Evolutionary conservation across 2,797 vertebrate species (phyloP), one percentile per base, ranked within the genome.

Genomic region (Eidolon dupreanum): DNA sequence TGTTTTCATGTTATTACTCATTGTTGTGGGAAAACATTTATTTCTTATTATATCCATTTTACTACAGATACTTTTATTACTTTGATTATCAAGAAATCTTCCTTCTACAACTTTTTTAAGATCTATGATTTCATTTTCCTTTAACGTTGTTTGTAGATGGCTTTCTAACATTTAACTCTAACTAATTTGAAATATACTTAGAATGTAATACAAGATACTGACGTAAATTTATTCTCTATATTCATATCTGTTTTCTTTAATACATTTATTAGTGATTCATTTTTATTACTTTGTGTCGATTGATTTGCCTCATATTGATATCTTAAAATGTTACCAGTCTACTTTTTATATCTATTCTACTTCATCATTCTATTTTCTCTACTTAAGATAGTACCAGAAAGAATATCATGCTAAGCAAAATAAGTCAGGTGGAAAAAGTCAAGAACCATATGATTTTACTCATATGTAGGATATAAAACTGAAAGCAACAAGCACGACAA

Each of bases 11-110:
- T 94, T 82, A 79, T 61, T 89, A 77, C n/a, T 89, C 41, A 71
- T 92, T 51, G 19, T 51, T 94, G 65, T 94, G 41, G 28, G 41
- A 65, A 87, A 84, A 70, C 16, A 83, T n/a, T 71, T 38, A 49
- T 71, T 93, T 83, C 33, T 93, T 88, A 93, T 65, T 83, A 53
- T 41, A 61, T 55, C 33, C 26, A 15, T 51, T 86, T 88, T 65
- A 51, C n/a, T 20, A 75, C 28, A 81, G 59, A 68, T 85, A 74
- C 33, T 92, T 79, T 81, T 91, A 78, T 83, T 78, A 78, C 19
- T 66, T 86, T 73, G 55, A 63, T 90, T 82, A 77, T 90, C 28
- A 78, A 93, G 79, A 94, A 84, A 93, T 87, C 61, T 90, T 66
- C 19, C 66, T 75, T 93, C 36, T 13, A 73, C 6, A 49, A 82